Base-by-base conservation (phyloP, 1,140 invertebrate species). In the Armadillidium nasatum region DNA sequence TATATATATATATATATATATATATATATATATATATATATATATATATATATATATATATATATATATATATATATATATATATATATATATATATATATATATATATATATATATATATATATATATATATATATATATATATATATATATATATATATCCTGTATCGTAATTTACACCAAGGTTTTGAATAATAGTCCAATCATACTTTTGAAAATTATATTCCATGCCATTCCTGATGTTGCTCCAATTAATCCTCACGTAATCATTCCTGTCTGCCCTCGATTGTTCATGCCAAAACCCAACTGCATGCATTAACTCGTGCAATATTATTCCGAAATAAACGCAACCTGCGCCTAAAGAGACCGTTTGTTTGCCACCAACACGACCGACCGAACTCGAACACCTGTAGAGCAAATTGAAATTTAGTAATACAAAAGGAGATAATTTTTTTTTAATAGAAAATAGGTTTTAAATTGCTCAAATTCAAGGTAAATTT, bases 231-330 rank as follows among this genome's bases (percentile, higher is more conserved):
- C 83, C 84, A 15, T 45, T 23, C 22, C 69, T 68, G 21, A 83
- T 78, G 74, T 78, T 79, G 71, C 80, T 74, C 43, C 75, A 71
- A 54, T 79, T 54, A 21, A 81, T 78, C 44, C 54, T 69, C 43
- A 79, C 75, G 79, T 78, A 78, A 44, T 76, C 46, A 82, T 95
- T 93, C 19, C 94, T 85, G 79, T 95, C 94, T 44, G 86, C 87
- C 23, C 93, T 87, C 80, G 90, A 93, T 83, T 95, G 94, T 82
- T 95, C 93, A 83, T 96, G 94, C 82, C 92, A 87, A 84, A 95
- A 94, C 0, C 79, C 78, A 75, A 75, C 82, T 0, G 91, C 90
- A 80, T 96, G 94, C 87, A 95, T 90, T 79, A 95, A 84, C 83
- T 96, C 93, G 81, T 96, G 94, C 23, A 92, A 85, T 21, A 91